Evolutionary conservation across 2,888 invertebrate genomes (phyloP).

Genomic region (Drosophila nr. medialis): DNA sequence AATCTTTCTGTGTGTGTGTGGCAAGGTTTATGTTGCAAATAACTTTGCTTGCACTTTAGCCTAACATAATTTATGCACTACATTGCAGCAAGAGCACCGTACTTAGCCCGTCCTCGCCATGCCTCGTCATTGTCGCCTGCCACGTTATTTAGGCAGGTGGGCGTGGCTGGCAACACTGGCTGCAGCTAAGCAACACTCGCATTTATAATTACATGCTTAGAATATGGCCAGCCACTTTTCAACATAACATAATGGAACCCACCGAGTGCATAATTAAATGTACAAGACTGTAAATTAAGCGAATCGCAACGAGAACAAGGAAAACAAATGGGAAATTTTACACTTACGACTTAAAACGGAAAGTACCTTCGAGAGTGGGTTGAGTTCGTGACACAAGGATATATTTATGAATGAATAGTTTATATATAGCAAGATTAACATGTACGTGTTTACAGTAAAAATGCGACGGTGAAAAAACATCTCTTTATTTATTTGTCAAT

Average conservation of each 20-base stretch:
- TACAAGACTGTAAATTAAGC: slow-evolving; percentile 44
- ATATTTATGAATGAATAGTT: not conserved
- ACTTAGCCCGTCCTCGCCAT: slow-evolving; percentile 13
- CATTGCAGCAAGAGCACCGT: slow-evolving; percentile 35
- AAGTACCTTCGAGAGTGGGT: not conserved
- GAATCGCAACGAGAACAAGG: slow-evolving; percentile 2
- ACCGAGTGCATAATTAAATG: slow-evolving; percentile 40
- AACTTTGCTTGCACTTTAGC: slow-evolving; percentile 79
- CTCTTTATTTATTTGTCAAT: not conserved
- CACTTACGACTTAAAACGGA: not conserved
- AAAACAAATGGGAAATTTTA: not conserved
- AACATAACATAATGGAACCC: slow-evolving; percentile 50
- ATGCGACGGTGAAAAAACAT: not conserved
- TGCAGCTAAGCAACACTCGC: slow-evolving; percentile 34
- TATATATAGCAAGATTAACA: too few relatives aligned
- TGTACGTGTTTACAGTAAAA: not conserved
- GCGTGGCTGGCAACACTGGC: slow-evolving; percentile 49
- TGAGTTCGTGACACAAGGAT: too few relatives aligned
- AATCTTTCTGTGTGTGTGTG: slow-evolving; percentile 65
- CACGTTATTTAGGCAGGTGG: slow-evolving; percentile 46
- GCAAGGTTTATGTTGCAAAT: slow-evolving; percentile 74
- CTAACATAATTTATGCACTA: slow-evolving; percentile 80
- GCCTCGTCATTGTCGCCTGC: not conserved
- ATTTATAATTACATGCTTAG: slow-evolving; percentile 71
- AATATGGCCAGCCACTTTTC: slow-evolving; percentile 64